These are phyloP conservation scores for Drosophila micromelanica DNA, from an alignment of 1,140 invertebrate genomes.

Conservation along the genomic window DNA sequence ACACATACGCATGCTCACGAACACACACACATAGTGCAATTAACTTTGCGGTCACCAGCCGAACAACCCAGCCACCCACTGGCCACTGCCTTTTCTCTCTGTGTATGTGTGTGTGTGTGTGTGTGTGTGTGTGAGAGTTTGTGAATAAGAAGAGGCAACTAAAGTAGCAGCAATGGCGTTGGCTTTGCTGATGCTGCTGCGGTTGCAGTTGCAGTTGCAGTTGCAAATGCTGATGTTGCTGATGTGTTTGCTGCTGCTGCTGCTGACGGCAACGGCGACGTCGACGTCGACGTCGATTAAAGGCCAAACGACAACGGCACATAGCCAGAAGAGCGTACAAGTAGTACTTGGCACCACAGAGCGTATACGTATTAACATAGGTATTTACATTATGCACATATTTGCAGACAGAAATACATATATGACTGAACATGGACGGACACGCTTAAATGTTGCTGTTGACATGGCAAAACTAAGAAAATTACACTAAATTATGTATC, in stretches of 20 bases:
- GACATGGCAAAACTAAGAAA: not conserved
- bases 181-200: constrained; percentile 34
- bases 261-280: constrained; percentile 14
- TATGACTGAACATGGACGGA: not conserved
- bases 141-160: constrained; percentile 30
- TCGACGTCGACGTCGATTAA: constrained; percentile 53
- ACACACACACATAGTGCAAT: constrained; percentile 54
- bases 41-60: constrained; percentile 71
- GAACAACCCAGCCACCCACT: constrained; percentile 51
- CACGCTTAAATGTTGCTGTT: no score
- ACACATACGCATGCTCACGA: constrained; percentile 3
- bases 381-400: not conserved
- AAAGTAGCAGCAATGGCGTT: constrained; percentile 44
- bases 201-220: constrained; percentile 36
- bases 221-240: constrained; percentile 38
- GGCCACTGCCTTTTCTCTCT: constrained; percentile 46
- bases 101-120: constrained; percentile 11
- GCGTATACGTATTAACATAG: not conserved
- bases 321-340: constrained; percentile 20
- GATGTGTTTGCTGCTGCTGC: constrained; percentile 13
- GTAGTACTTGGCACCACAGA: not conserved
- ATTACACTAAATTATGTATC: not conserved
- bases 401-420: not conserved
- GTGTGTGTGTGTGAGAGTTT: constrained; percentile 11
- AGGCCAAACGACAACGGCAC: constrained; percentile 53